Conservation (phyloP, 2,888 invertebrate genomes). For the Caenorhabditis sinica region DNA sequence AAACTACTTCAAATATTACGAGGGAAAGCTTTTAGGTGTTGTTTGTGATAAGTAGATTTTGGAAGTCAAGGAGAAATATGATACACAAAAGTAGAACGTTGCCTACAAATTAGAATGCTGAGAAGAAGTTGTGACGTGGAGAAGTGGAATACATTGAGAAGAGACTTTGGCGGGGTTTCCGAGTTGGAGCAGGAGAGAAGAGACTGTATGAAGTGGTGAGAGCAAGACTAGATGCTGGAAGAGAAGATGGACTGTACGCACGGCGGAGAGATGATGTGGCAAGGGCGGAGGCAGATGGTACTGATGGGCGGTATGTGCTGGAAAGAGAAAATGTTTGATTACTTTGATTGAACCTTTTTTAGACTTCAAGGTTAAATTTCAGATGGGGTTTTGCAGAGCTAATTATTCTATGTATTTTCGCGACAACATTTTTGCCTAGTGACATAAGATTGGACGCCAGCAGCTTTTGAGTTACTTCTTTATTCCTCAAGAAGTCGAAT, state of each 20-base stretch:
- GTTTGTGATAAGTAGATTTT: conserved; percentile 23
- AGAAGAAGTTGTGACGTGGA: conserved; percentile 78
- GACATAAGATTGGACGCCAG: no score
- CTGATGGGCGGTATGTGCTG: conserved; percentile 65
- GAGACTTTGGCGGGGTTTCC: conserved; percentile 73
- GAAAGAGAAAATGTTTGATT: not conserved
- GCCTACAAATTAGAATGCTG: conserved; percentile 73
- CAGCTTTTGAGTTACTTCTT: no score
- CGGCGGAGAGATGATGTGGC: conserved; percentile 53
- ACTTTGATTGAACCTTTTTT: no score
- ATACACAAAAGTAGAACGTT: conserved; percentile 18
- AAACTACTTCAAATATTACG: conserved; percentile 26
- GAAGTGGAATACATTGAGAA: conserved; percentile 73
- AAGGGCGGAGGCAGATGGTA: conserved; percentile 11
- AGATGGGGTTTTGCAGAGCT: no score
- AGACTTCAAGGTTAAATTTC: no score
- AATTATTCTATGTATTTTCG: no score
- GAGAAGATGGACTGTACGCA: conserved; percentile 60
- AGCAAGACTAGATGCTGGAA: conserved; percentile 61
- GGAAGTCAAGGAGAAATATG: conserved; percentile 8
- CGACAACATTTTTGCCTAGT: no score
- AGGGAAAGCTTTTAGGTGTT: conserved; percentile 21
- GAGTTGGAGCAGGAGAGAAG: conserved; percentile 73
- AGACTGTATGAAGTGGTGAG: conserved; percentile 70
- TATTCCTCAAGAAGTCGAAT: no score